Base-by-base conservation (phyloP, 2,797 vertebrate genomes). In the Sternotherus odoratus region DNA sequence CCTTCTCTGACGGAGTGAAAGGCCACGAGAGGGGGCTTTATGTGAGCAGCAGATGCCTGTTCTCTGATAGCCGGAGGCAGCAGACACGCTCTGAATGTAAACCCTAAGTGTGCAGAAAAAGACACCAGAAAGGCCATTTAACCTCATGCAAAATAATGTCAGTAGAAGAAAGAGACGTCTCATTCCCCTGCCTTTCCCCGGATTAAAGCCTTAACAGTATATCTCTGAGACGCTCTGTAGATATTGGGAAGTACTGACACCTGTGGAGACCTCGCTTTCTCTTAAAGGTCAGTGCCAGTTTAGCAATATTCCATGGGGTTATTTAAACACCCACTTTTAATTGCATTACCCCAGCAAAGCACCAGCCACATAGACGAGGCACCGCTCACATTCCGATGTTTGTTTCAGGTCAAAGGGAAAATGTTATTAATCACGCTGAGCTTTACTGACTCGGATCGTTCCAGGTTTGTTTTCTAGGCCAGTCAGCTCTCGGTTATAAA, bases 241-340 rank as follows among this genome's bases (percentile, higher is more conserved):
- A 89, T 81, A 86, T 4, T 36, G 3, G 4, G 6, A 48, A 24
- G 60, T 46, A 77, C 69, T 0, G 26, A 36, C 69, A 77, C 36
- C 57, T 53, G 39, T 49, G 54, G 46, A 56, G 80, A 93, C 63
- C 82, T 91, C 15, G 46, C 78, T 88, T 92, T 91, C 89, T 93
- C 93, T 84, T 74, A 50, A 82, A 95, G 92, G 94, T 95, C 91
- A 93, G 78, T 12, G 11, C 63, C 15, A 24, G n/a, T 85, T n/a
- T 2, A 48, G 56, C 54, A 54, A 87, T 72, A 80, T 80, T 89
- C 89, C 72, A 50, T 30, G 60, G 84, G 72, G 80, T 92, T 89
- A 63, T 94, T 94, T 94, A 95, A 90, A 90, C 36, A 36, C 92
- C 87, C 74, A 33, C 80, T 90, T 92, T 82, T 96, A 95, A 96